phyloP scores from a whole-genome alignment of 1,140 invertebrate genomes.

The Drosophila prosaltans region DNA sequence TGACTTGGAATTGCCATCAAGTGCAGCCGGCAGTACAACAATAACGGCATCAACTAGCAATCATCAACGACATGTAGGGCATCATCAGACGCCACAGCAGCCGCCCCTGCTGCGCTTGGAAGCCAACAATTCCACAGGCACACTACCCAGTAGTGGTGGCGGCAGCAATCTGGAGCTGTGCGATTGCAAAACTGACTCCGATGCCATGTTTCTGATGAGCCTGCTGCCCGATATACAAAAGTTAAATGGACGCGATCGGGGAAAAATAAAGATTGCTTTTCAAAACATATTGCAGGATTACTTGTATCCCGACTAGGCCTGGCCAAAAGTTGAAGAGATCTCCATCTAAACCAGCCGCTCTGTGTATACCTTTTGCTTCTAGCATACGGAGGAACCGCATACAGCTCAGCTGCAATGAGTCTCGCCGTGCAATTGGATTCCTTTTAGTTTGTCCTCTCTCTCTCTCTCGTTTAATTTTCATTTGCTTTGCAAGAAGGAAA shows the following conservation, averaged over 20 bases:
- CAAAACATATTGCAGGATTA: constrained; percentile 82
- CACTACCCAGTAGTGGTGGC: constrained; percentile 19
- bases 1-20: constrained; percentile 51
- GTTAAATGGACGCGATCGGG: constrained; percentile 77
- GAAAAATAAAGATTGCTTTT: constrained; percentile 81
- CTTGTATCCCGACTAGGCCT: constrained; percentile 74
- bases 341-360: constrained; percentile 27
- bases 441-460: constrained; percentile 13
- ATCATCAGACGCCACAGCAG: constrained; percentile 39
- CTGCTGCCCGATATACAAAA: constrained; percentile 80
- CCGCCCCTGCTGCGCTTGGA: constrained; percentile 43
- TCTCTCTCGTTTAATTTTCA: constrained; percentile 1
- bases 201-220: constrained; percentile 82
- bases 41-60: constrained; percentile 19
- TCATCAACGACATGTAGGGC: constrained; percentile 38
- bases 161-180: constrained; percentile 63
- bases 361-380: constrained; percentile 62
- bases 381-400: constrained; percentile 16
- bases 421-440: not conserved
- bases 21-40: not conserved
- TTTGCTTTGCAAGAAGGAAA: constrained; percentile 60
- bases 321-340: constrained; percentile 30
- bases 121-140: constrained; percentile 34
- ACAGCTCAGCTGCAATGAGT: constrained; percentile 49
- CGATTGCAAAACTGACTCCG: constrained; percentile 80